Base-by-base conservation (phyloP, 2,888 invertebrate species). In the Himalopsyche anomala region DNA sequence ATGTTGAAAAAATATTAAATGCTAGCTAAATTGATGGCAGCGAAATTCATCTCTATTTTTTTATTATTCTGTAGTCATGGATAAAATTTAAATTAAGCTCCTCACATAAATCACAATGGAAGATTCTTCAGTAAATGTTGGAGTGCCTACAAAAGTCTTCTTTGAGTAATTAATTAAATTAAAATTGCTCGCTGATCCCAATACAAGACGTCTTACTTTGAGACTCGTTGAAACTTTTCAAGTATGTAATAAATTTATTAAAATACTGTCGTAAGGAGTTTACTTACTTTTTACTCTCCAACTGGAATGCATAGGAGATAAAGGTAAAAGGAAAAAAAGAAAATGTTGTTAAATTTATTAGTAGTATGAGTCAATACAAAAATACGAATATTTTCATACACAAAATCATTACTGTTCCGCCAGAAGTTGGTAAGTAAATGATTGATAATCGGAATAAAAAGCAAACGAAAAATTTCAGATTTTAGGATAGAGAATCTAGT, bases 141-240 rank as follows among this genome's bases (percentile, higher is more conserved):
- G 19, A 62, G 62, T 62, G 62, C 19, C 62, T 19, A 2, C 62
- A 62, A 62, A 62, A 62, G 62, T 19, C 62, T 62, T 62, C 62
- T 62, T 62, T 62, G 62, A 62, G 62, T 19, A 62, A 62, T 62
- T 62, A 62, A 62, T 62, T 62, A 62, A 62, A 62, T 62, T 62
- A 62, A 62, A 62, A 62, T 62, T 62, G 62, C 62, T 62, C 62
- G 62, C 11, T 62, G 62, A 62, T 62, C 19, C 62, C 62, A 62
- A 62, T 62, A 62, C 62, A 62, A 8, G 62, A 28, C 62, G n/a
- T 28, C 62, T 28, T 28, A 62, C 19, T 62, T 9, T 9, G 62
- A 62, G 62, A 62, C 62, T 28, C 62, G 62, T 62, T 62, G 8
- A 62, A 62, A 62, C 62, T 62, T 62, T 28, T 28, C 62, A 62